Evolutionary conservation across 2,888 invertebrate genomes (phyloP).

Genomic region (Trichacis sp.): DNA sequence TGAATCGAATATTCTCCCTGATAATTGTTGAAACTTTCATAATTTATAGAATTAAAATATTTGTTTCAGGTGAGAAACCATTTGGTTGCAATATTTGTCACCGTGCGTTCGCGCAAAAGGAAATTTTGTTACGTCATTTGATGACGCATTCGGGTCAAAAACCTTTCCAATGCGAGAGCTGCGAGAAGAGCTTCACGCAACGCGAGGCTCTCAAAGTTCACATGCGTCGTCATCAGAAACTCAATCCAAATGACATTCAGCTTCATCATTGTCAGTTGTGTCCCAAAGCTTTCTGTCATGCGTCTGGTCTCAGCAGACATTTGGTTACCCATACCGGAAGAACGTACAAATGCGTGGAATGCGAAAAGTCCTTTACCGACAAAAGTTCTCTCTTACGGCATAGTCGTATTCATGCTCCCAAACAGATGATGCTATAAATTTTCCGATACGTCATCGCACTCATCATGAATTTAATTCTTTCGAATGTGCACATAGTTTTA

Average conservation of each 20-base stretch:
- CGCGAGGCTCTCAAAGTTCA: conserved; percentile 78
- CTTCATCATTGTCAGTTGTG: conserved; percentile 78
- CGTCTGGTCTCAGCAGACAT: conserved; percentile 78
- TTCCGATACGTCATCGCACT: not conserved
- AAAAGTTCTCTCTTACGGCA: conserved; percentile 80
- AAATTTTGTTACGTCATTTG: conserved; percentile 71
- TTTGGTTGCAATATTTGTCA: conserved; percentile 71
- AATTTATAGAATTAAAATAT: too few relatives aligned
- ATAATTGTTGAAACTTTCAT: not conserved
- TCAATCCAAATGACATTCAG: conserved; percentile 72
- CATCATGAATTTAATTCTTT: too few relatives aligned
- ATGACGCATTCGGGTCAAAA: conserved; percentile 72
- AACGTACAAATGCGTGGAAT: conserved; percentile 75
- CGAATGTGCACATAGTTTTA: too few relatives aligned
- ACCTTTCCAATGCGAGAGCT: conserved; percentile 76
- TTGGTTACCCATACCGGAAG: conserved; percentile 76
- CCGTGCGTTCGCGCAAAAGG: conserved; percentile 80
- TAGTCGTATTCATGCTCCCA: conserved; percentile 66
- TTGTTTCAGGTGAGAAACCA: conserved; percentile 65
- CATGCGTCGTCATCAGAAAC: conserved; percentile 73
- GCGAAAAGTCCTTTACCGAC: conserved; percentile 78
- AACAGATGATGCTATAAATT: conserved; percentile 44
- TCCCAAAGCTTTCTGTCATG: conserved; percentile 73
- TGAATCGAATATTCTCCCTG: not conserved
- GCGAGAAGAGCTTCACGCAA: conserved; percentile 80